Evolutionary conservation across 2,113 vertebrate species (phyloP).

Genomic region (Silurus asotus): DNA sequence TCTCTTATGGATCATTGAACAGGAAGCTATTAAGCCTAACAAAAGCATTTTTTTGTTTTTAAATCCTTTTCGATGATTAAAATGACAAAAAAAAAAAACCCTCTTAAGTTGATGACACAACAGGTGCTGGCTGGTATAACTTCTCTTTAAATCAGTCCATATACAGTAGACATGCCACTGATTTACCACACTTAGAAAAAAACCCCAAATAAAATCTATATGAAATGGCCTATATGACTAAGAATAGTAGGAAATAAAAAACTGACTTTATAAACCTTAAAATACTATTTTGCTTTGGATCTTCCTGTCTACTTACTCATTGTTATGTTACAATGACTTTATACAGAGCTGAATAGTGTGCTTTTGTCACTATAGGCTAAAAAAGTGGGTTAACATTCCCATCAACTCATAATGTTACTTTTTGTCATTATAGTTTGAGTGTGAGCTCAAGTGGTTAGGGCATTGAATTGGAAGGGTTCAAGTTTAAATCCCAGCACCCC

Average conservation of each 20-base stretch:
- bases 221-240: neutral
- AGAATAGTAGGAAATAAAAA: neutral
- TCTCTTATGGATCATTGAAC: slow-evolving; percentile 25
- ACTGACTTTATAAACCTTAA: neutral
- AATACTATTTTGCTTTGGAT: slow-evolving; percentile 31
- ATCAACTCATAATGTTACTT: neutral
- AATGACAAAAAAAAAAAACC: slow-evolving; percentile 28
- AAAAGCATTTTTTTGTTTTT: neutral
- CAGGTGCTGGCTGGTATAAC: neutral
- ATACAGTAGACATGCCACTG: neutral
- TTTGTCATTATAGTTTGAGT: neutral
- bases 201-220: too few relatives aligned
- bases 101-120: slow-evolving; percentile 33
- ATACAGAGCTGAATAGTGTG: neutral
- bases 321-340: slow-evolving; percentile 52
- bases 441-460: too few relatives aligned
- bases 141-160: too few relatives aligned
- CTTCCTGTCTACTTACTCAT: slow-evolving; percentile 58
- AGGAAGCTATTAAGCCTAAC: neutral
- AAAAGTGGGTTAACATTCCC: neutral
- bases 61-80: too few relatives aligned
- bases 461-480: too few relatives aligned
- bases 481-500: too few relatives aligned
- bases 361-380: neutral
- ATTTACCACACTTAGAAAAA: neutral